Evolutionary conservation across 2,797 vertebrate genomes (phyloP).

Genomic region (Valencia hispanica): DNA sequence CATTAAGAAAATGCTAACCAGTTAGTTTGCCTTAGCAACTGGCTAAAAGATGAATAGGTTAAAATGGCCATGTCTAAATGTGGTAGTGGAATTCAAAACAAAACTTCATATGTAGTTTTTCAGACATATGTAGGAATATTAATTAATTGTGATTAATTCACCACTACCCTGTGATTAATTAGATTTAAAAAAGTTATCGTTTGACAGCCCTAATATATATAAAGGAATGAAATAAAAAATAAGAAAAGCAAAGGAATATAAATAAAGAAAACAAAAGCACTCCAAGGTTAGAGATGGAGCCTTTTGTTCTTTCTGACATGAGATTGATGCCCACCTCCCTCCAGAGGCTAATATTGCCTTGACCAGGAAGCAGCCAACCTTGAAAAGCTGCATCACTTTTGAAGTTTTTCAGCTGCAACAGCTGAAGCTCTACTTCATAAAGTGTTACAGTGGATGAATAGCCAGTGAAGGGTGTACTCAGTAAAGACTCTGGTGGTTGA

Average conservation of each 20-base stretch:
- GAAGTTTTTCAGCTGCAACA: constrained; percentile 57
- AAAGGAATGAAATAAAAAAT: constrained; percentile 1
- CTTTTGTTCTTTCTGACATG: constrained; percentile 57
- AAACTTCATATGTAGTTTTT: too few relatives aligned
- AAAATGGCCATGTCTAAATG: too few relatives aligned
- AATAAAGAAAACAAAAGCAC: constrained; percentile 41
- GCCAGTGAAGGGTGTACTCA: constrained; percentile 64
- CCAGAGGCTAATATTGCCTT: constrained; percentile 63
- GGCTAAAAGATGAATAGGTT: too few relatives aligned
- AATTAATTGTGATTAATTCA: too few relatives aligned
- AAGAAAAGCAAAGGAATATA: constrained; percentile 13
- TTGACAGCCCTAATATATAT: too few relatives aligned
- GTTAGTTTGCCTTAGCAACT: too few relatives aligned
- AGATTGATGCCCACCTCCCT: constrained; percentile 68
- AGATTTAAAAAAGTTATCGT: too few relatives aligned
- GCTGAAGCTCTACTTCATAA: constrained; percentile 72
- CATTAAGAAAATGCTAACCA: too few relatives aligned
- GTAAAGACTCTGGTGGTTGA: constrained; percentile 65
- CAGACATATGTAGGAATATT: too few relatives aligned
- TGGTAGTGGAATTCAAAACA: too few relatives aligned
- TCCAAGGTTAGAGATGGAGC: constrained; percentile 24
- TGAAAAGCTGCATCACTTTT: constrained; percentile 69
- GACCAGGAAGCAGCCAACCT: constrained; percentile 71
- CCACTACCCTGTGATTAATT: too few relatives aligned
- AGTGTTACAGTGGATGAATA: constrained; percentile 69